Base-by-base conservation (phyloP, 2,113 vertebrate species). In the Rana temporaria region DNA sequence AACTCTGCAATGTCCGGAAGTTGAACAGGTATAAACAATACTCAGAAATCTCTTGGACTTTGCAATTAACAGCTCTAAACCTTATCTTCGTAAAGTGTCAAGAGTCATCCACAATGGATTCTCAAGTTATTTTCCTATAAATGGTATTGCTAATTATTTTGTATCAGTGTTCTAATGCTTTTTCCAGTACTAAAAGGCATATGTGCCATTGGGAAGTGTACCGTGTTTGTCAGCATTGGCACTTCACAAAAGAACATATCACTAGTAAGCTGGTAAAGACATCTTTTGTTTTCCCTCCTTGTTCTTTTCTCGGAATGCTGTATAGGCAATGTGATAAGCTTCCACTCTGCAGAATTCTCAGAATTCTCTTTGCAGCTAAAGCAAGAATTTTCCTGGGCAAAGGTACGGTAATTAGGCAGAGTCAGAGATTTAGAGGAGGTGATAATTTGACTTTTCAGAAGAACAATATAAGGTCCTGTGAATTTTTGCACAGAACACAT, bases 1-100 rank as follows among this genome's bases (percentile, higher is more conserved):
- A 8, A 15, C n/a, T 60, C 22, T 34, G 18, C 38, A 22, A 75
- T 34, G 17, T 22, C 7, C 11, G 3, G 1, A 22, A 14, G 22
- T 20, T 63, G 12, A 32, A 17, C 72, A 60, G 15, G 72, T n/a
- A 24, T 30, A 75, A 75, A 75, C 56, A 75, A 38, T 75, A 75
- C 72, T 18, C 38, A 22, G 72, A 62, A 75, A 75, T 60, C 5
- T 16, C 30, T 14, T 75, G 72, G 32, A 75, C 72, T 75, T 75
- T 75, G 72, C 42, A n/a, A 75, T 57, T 6, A 75, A 26, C 17
- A 62, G 30, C 32, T 42, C 32, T 42, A 18, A 20, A 59, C 4
- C 57, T 62, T 75, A 75, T 75, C 56, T 42, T 42, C 11, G 56
- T 22, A 19, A 75, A 15, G 24, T 53, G 18, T 30, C 32, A 59